Percentiles rank a stretch among this genome's conserved stretches.
Evolutionary conservation across 2,888 invertebrate species (phyloP).

Genomic region (Magallana nippona): DNA sequence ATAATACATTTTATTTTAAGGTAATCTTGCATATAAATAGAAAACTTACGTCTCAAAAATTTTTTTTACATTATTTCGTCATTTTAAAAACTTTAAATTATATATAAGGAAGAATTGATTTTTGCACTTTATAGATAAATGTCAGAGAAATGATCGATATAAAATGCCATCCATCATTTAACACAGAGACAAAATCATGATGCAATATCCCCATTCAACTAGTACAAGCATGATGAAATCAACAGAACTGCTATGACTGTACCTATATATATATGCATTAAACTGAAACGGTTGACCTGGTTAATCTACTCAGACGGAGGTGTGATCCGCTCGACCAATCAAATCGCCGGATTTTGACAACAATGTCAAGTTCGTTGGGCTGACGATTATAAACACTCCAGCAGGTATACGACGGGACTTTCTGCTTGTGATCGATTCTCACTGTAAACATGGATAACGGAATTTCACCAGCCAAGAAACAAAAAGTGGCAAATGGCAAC

Average conservation of each 20-base stretch:
- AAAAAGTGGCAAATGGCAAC: conserved; percentile 42
- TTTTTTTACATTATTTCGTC: no score
- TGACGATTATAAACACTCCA: conserved; percentile 16
- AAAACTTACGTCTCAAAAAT: no score
- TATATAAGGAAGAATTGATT: no score
- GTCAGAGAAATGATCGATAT: no score
- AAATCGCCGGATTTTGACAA: background rate
- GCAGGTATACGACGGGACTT: conserved; percentile 16
- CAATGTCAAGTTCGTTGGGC: conserved; percentile 22
- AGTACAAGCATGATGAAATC: conserved; percentile 11
- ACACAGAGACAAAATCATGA: background rate
- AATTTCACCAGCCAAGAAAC: conserved; percentile 42
- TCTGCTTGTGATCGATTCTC: conserved; percentile 9
- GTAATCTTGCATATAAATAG: no score
- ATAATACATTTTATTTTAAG: no score
- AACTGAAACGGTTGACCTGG: background rate
- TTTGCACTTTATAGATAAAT: no score
- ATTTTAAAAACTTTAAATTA: no score
- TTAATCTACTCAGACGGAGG: background rate
- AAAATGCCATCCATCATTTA: background rate
- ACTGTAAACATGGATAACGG: conserved; percentile 44
- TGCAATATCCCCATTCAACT: background rate
- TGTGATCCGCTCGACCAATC: conserved; percentile 1
- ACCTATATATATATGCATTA: background rate
- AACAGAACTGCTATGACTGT: background rate